Percentiles rank a stretch among this genome's conserved stretches.
Conservation (phyloP, 2,888 invertebrate genomes). For the Dusona sp. region DNA sequence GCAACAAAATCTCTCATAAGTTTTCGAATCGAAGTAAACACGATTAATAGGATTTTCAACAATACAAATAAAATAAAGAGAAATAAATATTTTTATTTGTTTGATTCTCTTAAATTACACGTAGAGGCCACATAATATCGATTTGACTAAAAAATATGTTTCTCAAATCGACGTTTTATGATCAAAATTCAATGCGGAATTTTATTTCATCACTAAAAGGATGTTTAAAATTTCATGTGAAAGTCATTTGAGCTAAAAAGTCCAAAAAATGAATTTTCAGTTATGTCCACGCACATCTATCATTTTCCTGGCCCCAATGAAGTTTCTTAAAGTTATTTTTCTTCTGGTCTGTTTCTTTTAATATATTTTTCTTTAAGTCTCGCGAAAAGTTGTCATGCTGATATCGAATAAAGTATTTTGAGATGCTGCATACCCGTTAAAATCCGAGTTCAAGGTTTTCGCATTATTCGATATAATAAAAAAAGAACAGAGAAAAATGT, state of each 20-base stretch:
- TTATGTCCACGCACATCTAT: background rate
- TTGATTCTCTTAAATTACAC: too few species aligned
- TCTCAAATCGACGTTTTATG: too few species aligned
- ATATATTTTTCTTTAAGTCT: background rate
- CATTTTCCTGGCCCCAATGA: background rate
- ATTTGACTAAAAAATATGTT: too few species aligned
- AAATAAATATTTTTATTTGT: too few species aligned
- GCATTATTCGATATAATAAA: background rate
- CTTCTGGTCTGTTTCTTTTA: too few species aligned
- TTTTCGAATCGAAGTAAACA: background rate
- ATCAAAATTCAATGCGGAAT: too few species aligned
- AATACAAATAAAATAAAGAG: background rate
- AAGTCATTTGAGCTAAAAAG: too few species aligned
- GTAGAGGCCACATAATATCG: too few species aligned
- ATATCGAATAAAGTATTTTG: background rate
- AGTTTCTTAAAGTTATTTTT: background rate
- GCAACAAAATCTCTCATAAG: conserved; percentile 60
- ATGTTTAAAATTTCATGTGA: too few species aligned
- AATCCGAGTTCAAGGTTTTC: conserved; percentile 4
- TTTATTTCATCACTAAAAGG: too few species aligned
- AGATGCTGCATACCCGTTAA: background rate
- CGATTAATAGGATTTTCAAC: background rate
- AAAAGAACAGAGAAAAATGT: conserved; percentile 8
- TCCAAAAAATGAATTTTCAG: too few species aligned
- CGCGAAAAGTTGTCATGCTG: background rate